Evolutionary conservation across 2,113 vertebrate genomes (phyloP).

Genomic region (Caranx melampygus): DNA sequence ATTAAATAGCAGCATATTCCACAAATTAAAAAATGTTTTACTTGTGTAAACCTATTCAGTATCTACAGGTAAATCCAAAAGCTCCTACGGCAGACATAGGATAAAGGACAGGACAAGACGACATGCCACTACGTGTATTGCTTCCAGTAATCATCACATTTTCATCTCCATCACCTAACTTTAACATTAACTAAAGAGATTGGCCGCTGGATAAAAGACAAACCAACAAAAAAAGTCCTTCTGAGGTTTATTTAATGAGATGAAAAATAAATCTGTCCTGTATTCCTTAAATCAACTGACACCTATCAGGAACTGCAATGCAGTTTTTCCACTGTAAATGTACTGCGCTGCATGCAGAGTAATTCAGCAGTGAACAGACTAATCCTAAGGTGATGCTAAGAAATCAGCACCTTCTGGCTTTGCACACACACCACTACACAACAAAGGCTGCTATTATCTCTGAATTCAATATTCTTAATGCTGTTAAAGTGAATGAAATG

Average conservation of each 20-base stretch:
- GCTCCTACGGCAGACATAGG: slow-evolving; percentile 81
- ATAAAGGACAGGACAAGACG: slow-evolving; percentile 81
- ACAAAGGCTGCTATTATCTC: neutral
- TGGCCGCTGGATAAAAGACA: slow-evolving; percentile 45
- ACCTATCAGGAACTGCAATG: slow-evolving; percentile 32
- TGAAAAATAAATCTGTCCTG: slow-evolving; percentile 55
- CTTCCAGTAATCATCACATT: slow-evolving; percentile 88
- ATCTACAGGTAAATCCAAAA: slow-evolving; percentile 80
- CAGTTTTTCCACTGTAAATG: slow-evolving; percentile 33
- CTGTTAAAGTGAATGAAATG: neutral
- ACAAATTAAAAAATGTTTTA: slow-evolving; percentile 79
- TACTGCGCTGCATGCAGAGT: slow-evolving; percentile 39
- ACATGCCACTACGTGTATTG: slow-evolving; percentile 86
- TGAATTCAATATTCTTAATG: neutral
- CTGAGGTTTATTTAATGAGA: slow-evolving; percentile 62
- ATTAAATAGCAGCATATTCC: slow-evolving; percentile 88
- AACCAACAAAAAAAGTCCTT: slow-evolving; percentile 21
- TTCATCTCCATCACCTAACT: slow-evolving; percentile 75
- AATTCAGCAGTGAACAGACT: neutral
- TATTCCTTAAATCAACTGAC: slow-evolving; percentile 51
- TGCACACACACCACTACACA: neutral
- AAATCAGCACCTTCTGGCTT: neutral
- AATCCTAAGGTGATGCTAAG: neutral
- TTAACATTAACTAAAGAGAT: slow-evolving; percentile 61
- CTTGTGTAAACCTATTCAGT: slow-evolving; percentile 81